Conservation (phyloP, 2,113 vertebrate species). For the Thunnus maccoyii region DNA sequence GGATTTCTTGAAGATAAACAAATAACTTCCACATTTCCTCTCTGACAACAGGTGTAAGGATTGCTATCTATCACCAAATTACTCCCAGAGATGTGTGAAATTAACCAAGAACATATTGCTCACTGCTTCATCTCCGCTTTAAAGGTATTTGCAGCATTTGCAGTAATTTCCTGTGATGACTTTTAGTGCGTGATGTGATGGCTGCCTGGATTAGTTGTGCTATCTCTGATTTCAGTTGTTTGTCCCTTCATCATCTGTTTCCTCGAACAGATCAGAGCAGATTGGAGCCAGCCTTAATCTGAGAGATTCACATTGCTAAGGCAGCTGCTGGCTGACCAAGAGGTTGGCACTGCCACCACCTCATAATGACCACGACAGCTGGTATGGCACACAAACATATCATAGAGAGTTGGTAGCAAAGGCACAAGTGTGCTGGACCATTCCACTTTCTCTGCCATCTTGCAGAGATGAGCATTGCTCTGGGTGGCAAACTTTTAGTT, state of each 20-base stretch:
- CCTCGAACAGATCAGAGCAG: slow-evolving; percentile 73
- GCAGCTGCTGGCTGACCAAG: slow-evolving; percentile 70
- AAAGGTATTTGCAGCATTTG: slow-evolving; percentile 29
- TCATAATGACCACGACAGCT: slow-evolving; percentile 75
- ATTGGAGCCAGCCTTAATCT: slow-evolving; percentile 77
- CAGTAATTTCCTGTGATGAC: slow-evolving; percentile 56
- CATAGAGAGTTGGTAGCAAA: slow-evolving; percentile 15
- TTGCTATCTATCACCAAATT: slow-evolving; percentile 23
- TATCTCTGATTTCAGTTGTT: slow-evolving; percentile 58
- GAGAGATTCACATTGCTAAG: slow-evolving; percentile 64
- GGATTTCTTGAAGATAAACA: slow-evolving; percentile 7
- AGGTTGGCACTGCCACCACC: slow-evolving; percentile 62
- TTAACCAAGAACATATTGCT: slow-evolving; percentile 52
- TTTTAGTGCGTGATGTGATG: slow-evolving; percentile 40
- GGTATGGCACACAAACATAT: slow-evolving; percentile 44
- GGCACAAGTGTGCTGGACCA: slow-evolving; percentile 29
- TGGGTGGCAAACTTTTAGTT: slow-evolving; percentile 18
- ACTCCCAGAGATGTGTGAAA: slow-evolving; percentile 49
- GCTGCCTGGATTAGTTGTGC: slow-evolving; percentile 62
- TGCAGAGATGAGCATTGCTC: slow-evolving; percentile 9
- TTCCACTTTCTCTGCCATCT: slow-evolving; percentile 28
- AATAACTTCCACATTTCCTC: slow-evolving; percentile 21
- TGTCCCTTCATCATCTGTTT: slow-evolving; percentile 67
- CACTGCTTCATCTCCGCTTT: slow-evolving; percentile 35
- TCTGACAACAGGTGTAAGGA: slow-evolving; percentile 34